These are phyloP conservation scores for Phrynocephalus vlangalii DNA, from an alignment of 2,797 vertebrate genomes.

Conservation along the genomic window DNA sequence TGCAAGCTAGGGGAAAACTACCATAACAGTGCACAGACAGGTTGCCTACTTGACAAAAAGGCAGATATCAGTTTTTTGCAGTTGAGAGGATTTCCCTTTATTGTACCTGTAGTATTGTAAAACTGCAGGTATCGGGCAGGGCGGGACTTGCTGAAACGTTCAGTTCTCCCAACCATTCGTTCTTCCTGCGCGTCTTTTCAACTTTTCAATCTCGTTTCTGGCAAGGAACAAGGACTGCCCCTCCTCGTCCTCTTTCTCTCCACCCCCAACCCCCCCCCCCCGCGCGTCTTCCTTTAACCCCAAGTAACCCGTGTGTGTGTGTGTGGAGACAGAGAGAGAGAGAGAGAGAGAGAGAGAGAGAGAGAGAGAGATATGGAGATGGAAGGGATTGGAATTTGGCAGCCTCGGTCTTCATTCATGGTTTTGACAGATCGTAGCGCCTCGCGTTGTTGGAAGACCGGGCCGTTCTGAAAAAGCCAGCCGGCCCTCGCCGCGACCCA, in stretches of 20 bases:
- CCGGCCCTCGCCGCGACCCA: background rate
- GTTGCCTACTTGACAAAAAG: background rate
- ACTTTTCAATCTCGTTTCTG: background rate
- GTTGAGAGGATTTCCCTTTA: background rate
- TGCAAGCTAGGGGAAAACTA: too few species aligned
- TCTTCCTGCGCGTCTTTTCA: background rate
- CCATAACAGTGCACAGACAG: background rate
- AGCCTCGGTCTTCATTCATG: slow-evolving; percentile 4
- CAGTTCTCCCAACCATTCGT: background rate
- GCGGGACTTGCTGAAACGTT: background rate
- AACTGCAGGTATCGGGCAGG: background rate
- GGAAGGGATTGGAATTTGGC: background rate
- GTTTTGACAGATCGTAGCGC: slow-evolving; percentile 30
- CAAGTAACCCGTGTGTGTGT: background rate
- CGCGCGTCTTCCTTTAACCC: background rate
- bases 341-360: background rate
- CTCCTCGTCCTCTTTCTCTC: too few species aligned
- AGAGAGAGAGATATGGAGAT: too few species aligned
- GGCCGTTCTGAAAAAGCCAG: background rate
- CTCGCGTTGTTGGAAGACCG: background rate
- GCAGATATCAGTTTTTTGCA: background rate
- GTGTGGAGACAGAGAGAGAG: too few species aligned
- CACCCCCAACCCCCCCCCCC: too few species aligned
- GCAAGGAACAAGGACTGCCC: too few species aligned
- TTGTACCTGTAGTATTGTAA: background rate